Base-by-base conservation (phyloP, 1,140 invertebrate genomes). In the Acyrthosiphon pisum region DNA sequence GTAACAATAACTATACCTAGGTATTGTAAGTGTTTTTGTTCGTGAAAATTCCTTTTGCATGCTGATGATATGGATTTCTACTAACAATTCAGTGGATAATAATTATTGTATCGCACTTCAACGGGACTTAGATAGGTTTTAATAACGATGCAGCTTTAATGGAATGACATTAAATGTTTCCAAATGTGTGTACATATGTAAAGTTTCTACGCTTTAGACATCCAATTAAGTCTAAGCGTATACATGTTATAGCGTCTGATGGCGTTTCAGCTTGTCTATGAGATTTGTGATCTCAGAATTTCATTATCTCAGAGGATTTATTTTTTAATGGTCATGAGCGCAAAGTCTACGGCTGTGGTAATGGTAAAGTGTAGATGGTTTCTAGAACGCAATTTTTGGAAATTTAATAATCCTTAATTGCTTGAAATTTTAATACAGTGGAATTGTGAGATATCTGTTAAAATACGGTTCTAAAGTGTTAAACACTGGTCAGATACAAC, bases 131-230 rank as follows among this genome's bases (percentile, higher is more conserved):
- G 30, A 68, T 68, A 30, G 60, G 30, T 76, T 35, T 76, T 76
- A 76, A 76, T 35, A 76, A 76, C 60, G n/a, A 3, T 76, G 30
- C 6, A 30, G 6, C 4, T n/a, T 35, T n/a, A 76, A n/a, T n/a
- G 60, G 60, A 76, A n/a, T n/a, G 60, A n/a, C n/a, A 76, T 76
- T 76, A n/a, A 76, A 76, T 68, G 60, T 68, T 68, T 68, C 60
- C 1, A 68, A 60, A 30, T 68, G 14, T 68, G 11, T n/a, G 60
- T 53, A 22, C 4, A n/a, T 68, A 68, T n/a, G n/a, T 68, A n/a
- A 18, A 76, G 14, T 76, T n/a, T 76, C 60, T 76, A 76, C 60
- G 60, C n/a, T 18, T 76, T 76, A 4, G 14, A n/a, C n/a, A n/a
- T 76, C 60, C 60, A 18, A 76, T 76, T 76, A 35, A 76, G 60